These are phyloP conservation scores for Sycophila texana DNA, from an alignment of 2,888 invertebrate genomes.

Conservation along the genomic window DNA sequence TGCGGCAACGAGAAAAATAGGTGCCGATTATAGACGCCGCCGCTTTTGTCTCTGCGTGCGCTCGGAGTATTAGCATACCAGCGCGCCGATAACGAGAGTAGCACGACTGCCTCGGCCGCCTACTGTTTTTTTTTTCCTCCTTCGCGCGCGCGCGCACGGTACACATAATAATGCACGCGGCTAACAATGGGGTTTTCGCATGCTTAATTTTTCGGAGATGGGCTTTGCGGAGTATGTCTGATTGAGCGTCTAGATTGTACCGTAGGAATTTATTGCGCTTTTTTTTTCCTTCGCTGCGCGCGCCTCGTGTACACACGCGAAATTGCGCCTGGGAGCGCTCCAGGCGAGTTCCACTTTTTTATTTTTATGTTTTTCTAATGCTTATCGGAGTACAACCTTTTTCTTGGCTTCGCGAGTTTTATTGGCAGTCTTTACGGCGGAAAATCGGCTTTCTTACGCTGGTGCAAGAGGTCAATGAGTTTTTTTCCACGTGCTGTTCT, in stretches of 20 bases:
- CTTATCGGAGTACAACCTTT: not conserved
- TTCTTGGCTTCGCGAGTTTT: no score
- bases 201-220: not conserved
- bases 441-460: no score
- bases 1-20: not conserved
- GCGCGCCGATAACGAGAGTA: conserved; percentile 30
- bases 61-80: conserved; percentile 19
- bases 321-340: no score
- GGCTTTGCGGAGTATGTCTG: not conserved
- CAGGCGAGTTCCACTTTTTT: no score
- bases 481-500: no score
- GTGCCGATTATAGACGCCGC: conserved; percentile 22
- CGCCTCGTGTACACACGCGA: no score
- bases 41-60: not conserved
- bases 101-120: not conserved
- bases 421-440: no score
- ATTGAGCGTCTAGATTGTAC: not conserved
- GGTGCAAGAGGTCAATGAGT: no score
- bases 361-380: no score
- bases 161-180: conserved; percentile 27
- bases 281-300: no score
- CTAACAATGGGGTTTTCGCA: not conserved
- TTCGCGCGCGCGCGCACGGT: not conserved
- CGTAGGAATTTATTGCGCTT: no score
- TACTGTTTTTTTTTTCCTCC: not conserved